Percentiles rank a stretch among this genome's conserved stretches.
These are phyloP conservation scores for Papilio aristodemus DNA, from an alignment of 1,140 invertebrate species.

Conservation along the genomic window DNA sequence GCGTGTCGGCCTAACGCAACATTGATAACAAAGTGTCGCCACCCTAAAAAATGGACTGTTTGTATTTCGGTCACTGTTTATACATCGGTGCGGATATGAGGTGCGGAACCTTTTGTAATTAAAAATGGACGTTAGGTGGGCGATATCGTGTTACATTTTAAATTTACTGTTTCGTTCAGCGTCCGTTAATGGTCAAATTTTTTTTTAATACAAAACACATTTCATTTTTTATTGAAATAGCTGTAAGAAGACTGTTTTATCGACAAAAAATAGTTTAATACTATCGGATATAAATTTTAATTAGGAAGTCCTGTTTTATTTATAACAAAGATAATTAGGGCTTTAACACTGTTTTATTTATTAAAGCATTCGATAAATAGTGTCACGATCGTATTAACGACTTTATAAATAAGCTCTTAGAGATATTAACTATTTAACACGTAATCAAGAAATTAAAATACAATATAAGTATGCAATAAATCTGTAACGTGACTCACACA, in stretches of 20 bases:
- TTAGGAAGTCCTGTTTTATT: background rate
- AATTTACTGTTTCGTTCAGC: constrained; percentile 36
- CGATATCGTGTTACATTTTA: constrained; percentile 37
- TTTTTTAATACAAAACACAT: constrained; percentile 19
- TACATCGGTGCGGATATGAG: constrained; percentile 48
- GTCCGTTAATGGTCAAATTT: constrained; percentile 33
- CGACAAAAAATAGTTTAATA: constrained; percentile 7
- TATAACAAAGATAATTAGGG: background rate
- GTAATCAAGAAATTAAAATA: constrained; percentile 44
- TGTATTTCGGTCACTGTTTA: constrained; percentile 59
- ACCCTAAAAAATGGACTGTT: constrained; percentile 58
- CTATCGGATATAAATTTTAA: constrained; percentile 2
- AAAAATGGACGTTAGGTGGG: constrained; percentile 43
- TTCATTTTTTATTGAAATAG: constrained; percentile 29
- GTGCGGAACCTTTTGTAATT: constrained; percentile 58
- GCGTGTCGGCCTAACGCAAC: constrained; percentile 51
- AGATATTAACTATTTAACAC: constrained; percentile 43
- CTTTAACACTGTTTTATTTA: background rate
- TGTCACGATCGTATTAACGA: background rate
- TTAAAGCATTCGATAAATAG: background rate
- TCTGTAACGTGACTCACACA: constrained; percentile 58
- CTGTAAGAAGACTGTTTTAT: constrained; percentile 1
- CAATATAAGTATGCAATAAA: constrained; percentile 61
- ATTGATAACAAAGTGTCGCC: constrained; percentile 65
- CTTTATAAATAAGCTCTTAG: constrained; percentile 1